A percentile compares a stretch with the other conserved stretches of the same genome.
phyloP scores from a whole-genome alignment of 2,797 vertebrate species.

The Pantherophis alleghaniensis region DNA sequence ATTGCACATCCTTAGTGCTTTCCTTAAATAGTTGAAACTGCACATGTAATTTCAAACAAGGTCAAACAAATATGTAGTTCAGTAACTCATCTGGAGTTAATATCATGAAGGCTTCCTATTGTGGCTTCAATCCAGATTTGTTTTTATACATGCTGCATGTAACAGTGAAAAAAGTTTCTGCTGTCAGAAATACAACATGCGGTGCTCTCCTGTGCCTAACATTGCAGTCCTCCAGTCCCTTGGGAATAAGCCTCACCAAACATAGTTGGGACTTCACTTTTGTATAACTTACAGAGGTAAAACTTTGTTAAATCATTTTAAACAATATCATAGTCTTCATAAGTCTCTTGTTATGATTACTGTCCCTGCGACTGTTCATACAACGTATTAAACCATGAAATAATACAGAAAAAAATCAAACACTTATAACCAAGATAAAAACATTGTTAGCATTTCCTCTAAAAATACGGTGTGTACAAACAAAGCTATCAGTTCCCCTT shows the following conservation, averaged over 20 bases:
- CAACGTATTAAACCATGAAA: background rate
- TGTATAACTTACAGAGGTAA: background rate
- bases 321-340: background rate
- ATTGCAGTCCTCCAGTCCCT: background rate
- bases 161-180: background rate
- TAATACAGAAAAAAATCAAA: background rate
- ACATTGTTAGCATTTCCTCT: background rate
- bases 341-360: background rate
- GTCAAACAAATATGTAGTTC: background rate
- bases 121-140: background rate
- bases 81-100: background rate
- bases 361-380: background rate
- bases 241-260: background rate
- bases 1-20: background rate
- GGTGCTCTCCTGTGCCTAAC: background rate
- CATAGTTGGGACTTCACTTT: background rate
- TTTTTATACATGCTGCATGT: background rate
- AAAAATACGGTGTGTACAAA: background rate
- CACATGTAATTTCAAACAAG: background rate
- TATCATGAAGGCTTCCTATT: background rate
- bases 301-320: background rate
- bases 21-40: background rate
- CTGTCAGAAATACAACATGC: background rate
- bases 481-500: background rate
- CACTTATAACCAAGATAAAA: background rate